These are phyloP conservation scores for Plemyria rubiginata DNA, from an alignment of 2,888 invertebrate genomes.

Conservation along the genomic window DNA sequence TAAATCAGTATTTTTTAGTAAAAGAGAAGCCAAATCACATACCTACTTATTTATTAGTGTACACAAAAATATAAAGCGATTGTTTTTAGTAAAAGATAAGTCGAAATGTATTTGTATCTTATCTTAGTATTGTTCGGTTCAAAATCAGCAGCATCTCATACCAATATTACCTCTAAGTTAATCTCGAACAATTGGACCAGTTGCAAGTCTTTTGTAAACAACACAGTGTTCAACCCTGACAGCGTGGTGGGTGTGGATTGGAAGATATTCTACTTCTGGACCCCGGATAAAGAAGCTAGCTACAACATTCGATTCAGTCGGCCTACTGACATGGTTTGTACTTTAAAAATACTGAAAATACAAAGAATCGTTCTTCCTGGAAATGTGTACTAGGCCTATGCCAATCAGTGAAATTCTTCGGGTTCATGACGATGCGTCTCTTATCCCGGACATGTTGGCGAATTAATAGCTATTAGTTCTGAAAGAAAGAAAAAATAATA, in stretches of 20 bases:
- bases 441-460: no score
- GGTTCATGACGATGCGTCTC: no score
- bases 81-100: not conserved
- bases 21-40: no score
- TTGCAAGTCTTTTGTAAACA: constrained; percentile 60
- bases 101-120: not conserved
- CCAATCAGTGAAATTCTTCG: no score
- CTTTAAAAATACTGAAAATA: not conserved
- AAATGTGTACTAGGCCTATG: no score
- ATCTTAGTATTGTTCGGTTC: constrained; percentile 4
- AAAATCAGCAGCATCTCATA: constrained; percentile 4
- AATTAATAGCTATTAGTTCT: no score
- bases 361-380: no score
- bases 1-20: no score
- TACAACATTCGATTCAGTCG: constrained; percentile 58
- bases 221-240: constrained; percentile 49
- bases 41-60: not conserved
- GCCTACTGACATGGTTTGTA: constrained; percentile 54
- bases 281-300: constrained; percentile 46
- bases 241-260: constrained; percentile 60
- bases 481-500: no score
- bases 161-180: not conserved
- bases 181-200: constrained; percentile 54
- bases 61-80: not conserved
- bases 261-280: constrained; percentile 69